A percentile compares a stretch with the other conserved stretches of the same genome.
Evolutionary conservation across 2,797 vertebrate species (phyloP).

Genomic region (Pseudochromis fuscus): DNA sequence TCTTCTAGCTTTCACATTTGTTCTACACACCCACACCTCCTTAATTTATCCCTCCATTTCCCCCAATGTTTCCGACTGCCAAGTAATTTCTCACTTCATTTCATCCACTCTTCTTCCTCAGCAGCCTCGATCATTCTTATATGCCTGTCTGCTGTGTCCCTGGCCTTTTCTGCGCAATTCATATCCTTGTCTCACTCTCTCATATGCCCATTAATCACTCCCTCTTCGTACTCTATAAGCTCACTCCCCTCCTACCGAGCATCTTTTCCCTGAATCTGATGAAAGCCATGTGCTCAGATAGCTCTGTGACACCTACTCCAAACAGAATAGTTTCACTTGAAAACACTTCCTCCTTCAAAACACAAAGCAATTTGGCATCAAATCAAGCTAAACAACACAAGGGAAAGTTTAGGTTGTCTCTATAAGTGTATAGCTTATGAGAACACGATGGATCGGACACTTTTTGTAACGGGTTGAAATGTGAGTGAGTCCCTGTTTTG

Average conservation of each 20-base stretch:
- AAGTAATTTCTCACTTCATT: constrained; percentile 36
- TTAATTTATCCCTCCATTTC: constrained; percentile 28
- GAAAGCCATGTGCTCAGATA: constrained; percentile 36
- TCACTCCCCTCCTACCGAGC: background rate
- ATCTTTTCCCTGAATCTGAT: constrained; percentile 17
- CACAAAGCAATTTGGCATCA: constrained; percentile 29
- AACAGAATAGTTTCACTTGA: constrained; percentile 29
- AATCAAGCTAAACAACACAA: constrained; percentile 45
- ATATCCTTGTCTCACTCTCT: too few species aligned
- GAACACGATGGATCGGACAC: background rate
- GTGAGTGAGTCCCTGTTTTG: background rate
- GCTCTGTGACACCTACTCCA: constrained; percentile 38
- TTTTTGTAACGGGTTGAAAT: too few species aligned
- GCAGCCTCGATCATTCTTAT: background rate
- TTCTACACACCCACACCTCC: background rate
- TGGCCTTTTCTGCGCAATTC: constrained; percentile 3
- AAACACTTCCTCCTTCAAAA: constrained; percentile 1
- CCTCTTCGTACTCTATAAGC: background rate
- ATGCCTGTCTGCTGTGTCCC: background rate
- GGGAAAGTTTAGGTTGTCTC: background rate
- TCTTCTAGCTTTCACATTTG: background rate
- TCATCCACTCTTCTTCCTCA: constrained; percentile 11
- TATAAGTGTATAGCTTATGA: background rate
- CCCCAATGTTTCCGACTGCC: background rate
- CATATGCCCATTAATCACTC: background rate